Evolutionary conservation across 2,888 invertebrate genomes (phyloP).

Genomic region (Amiota communis): DNA sequence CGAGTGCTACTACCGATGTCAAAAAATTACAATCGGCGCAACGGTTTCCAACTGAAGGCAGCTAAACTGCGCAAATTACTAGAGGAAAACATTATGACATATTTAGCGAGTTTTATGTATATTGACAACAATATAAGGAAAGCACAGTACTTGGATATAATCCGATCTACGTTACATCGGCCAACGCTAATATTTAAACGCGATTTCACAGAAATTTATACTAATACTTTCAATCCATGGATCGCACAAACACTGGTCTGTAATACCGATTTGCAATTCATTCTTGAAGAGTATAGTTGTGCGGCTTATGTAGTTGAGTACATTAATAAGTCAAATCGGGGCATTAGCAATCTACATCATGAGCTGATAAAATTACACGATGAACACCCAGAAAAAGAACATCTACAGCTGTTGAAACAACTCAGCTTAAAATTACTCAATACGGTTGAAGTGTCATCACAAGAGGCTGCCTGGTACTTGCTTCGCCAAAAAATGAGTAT

Average conservation of each 20-base stretch:
- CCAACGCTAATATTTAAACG: too few species aligned
- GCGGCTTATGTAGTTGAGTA: not conserved
- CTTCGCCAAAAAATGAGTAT: too few species aligned
- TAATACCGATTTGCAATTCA: not conserved
- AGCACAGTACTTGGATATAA: not conserved
- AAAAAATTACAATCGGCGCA: too few species aligned
- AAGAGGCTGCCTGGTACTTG: too few species aligned
- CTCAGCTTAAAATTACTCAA: too few species aligned
- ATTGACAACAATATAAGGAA: not conserved
- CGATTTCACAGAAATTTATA: not conserved
- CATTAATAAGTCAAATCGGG: not conserved
- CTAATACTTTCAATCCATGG: not conserved
- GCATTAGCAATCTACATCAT: too few species aligned
- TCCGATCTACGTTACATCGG: too few species aligned
- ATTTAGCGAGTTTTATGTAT: not conserved
- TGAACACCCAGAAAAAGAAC: too few species aligned
- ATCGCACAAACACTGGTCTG: not conserved
- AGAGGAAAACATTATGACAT: not conserved
- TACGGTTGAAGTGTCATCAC: too few species aligned
- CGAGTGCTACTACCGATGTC: too few species aligned
- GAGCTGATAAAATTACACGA: too few species aligned
- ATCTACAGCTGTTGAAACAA: too few species aligned
- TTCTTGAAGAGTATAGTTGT: not conserved
- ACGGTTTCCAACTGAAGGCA: not conserved
- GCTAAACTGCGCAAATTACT: not conserved